Evolutionary conservation across 2,888 invertebrate species (phyloP), one percentile per base, ranked within the genome.

Genomic region (Strigamia maritima): DNA sequence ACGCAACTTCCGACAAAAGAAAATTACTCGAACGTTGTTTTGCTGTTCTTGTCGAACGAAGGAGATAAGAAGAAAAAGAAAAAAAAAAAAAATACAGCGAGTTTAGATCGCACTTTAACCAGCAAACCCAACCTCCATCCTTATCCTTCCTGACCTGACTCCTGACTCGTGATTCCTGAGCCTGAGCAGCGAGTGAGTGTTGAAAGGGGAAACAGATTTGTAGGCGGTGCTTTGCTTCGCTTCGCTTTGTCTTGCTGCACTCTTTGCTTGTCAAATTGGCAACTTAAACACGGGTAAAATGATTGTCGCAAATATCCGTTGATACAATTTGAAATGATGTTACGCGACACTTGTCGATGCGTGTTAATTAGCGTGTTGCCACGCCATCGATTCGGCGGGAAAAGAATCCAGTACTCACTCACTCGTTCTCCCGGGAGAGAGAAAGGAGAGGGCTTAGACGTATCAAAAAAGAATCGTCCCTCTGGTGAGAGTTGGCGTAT

Each of bases 201-300:
- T 70, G 12, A 70, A 70, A 70, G 70, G 70, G 24, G 70, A 70
- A 70, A 28, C 70, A 24, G 7, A 70, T 70, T 70, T 28, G 28
- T 28, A 28, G 70, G 70, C 70, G 70, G 70, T 70, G 70, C 70
- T 70, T 70, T 70, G 70, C 70, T 70, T 70, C 28, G 26, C 70
- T 28, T 70, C 54, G 54, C 6, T n/a, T n/a, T n/a, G n/a, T n/a
- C n/a, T n/a, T n/a, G 7, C 54, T 19, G 19, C 22, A 54, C 54
- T 28, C 70, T 28, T 19, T 19, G 3, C 2, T 19, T 19, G 54
- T 19, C 54, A n/a, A n/a, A 35, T 19, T 44, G 16, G n/a, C 54
- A 7, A 6, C 54, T 19, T 54, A 54, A 54, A 54, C 19, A 54
- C 8, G 8, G 31, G 2, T 7, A 7, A 2, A 2, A 7, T 31